Conservation (phyloP, 2,113 vertebrate genomes). For the Coptodon rendalli region DNA sequence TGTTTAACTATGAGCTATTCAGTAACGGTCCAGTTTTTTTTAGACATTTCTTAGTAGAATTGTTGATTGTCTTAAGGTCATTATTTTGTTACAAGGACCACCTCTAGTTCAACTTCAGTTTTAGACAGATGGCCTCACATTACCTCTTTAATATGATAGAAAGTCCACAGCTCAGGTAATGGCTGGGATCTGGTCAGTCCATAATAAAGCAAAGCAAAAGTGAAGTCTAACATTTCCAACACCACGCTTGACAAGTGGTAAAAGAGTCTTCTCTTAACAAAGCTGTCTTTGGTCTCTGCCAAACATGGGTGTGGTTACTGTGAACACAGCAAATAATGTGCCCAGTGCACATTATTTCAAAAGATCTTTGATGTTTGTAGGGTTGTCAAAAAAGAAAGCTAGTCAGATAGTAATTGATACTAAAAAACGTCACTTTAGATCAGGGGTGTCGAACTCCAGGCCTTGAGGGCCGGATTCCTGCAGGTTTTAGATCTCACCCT, state of each 20-base stretch:
- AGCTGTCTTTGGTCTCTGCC: background rate
- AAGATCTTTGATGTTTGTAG: background rate
- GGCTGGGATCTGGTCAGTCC: background rate
- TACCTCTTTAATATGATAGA: background rate
- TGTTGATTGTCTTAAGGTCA: background rate
- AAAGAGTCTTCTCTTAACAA: background rate
- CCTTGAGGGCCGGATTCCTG: accelerated
- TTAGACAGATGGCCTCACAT: background rate
- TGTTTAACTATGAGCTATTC: background rate
- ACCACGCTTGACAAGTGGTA: background rate
- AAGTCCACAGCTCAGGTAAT: background rate
- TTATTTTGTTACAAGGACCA: background rate
- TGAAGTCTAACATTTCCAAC: background rate
- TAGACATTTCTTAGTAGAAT: background rate
- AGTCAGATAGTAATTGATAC: background rate
- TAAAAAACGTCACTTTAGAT: background rate
- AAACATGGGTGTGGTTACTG: background rate
- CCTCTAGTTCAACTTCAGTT: background rate
- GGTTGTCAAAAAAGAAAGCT: background rate
- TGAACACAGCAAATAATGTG: background rate
- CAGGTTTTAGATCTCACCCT: background rate
- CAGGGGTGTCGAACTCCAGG: background rate
- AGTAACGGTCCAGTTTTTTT: accelerated
- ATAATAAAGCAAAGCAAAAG: background rate
- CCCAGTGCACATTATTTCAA: background rate